Evolutionary conservation across 2,113 vertebrate genomes (phyloP), one percentile per base, ranked within the genome.

Genomic region (Sterna hirundo): DNA sequence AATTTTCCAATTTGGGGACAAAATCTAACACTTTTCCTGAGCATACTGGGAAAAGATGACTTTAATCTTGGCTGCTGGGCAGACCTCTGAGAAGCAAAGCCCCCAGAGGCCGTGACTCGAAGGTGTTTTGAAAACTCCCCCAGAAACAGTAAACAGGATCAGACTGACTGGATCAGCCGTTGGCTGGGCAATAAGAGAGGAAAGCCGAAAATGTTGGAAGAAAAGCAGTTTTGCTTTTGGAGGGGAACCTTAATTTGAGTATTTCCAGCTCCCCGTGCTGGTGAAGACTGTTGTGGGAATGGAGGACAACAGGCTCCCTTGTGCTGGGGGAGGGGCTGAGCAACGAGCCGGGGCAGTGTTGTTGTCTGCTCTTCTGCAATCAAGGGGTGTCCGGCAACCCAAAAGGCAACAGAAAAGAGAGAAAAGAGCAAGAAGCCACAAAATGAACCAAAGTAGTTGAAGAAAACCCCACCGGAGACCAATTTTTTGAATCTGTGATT

Each of bases 321-420:
- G 23, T 13, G 58, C 40, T n/a, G n/a, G 72, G 61, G 13, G 13
- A 18, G 32, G 32, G 32, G 42, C 0, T 1, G 32, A 54, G 11
- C 15, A 6, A 38, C 1, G 21, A 55, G 32, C 32, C 0, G 4
- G 25, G 5, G 5, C 40, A 65, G 40, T 13, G 27, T 2, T n/a
- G 14, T 13, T 10, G 5, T 6, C 49, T 30, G 68, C 8, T 47
- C 25, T 20, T 10, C 22, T 29, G 75, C 49, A 26, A 11, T 4
- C 10, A 13, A 65, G 26, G 17, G 13, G 15, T 22, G 10, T 22
- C 69, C 10, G 7, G 29, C 44, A 52, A 76, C 13, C 6, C 25
- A 58, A 62, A 49, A 75, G 23, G 19, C 15, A 26, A 38, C 16
- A 27, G 10, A 15, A 64, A 92, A 47, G 40, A 55, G 36, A 40